A percentile compares a stretch with the other conserved stretches of the same genome.
Evolutionary conservation across 2,888 invertebrate genomes (phyloP).

Genomic region (Ctena decussata): DNA sequence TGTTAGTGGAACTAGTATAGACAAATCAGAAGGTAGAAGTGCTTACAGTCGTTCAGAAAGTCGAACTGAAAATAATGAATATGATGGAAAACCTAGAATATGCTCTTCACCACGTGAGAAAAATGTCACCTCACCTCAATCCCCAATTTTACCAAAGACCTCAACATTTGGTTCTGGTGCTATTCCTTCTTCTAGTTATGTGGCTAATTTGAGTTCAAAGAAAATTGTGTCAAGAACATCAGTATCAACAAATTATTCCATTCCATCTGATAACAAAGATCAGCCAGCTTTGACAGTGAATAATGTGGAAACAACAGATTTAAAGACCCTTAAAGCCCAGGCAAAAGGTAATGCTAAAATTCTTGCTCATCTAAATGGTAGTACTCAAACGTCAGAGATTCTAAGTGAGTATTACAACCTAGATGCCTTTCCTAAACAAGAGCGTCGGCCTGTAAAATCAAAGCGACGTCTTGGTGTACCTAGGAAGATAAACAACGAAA

Average conservation of each 20-base stretch:
- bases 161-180: conserved; percentile 64
- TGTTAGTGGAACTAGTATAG: conserved; percentile 56
- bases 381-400: conserved; percentile 58
- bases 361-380: conserved; percentile 31
- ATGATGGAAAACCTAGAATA: not conserved
- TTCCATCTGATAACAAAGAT: conserved; percentile 67
- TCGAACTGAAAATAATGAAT: not conserved
- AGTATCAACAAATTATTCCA: conserved; percentile 77
- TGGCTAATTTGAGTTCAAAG: conserved; percentile 56
- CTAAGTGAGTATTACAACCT: conserved; percentile 66
- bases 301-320: conserved; percentile 80
- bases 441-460: conserved; percentile 47
- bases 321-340: conserved; percentile 75
- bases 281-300: conserved; percentile 72
- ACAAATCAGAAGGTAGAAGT: conserved; percentile 54
- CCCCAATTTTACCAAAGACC: conserved; percentile 64
- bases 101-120: not conserved
- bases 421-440: conserved; percentile 64
- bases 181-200: conserved; percentile 63
- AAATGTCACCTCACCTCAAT: conserved; percentile 27
- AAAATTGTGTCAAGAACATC: conserved; percentile 79
- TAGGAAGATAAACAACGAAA: conserved; percentile 31
- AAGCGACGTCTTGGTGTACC: conserved; percentile 43
- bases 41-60: conserved; percentile 39
- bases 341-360: conserved; percentile 78